Evolutionary conservation across 1,140 invertebrate species (phyloP), one percentile per base, ranked within the genome.

Genomic region (Cyclina sinensis): DNA sequence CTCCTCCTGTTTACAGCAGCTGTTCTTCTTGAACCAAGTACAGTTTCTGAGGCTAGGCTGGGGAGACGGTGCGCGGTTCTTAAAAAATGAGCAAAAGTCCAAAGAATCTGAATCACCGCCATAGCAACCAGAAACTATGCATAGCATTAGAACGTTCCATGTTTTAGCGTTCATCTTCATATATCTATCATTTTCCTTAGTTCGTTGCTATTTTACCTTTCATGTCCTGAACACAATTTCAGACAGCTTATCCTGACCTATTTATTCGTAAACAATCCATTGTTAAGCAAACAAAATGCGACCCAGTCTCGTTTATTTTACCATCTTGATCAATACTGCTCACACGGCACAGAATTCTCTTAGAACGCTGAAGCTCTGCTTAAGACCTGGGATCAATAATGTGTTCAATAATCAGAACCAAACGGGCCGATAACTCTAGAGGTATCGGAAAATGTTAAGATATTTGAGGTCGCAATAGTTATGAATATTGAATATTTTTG

Each of bases 71-170:
- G 95, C 95, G 32, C 95, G 87, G 90, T 96, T 96, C 86, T 93
- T 93, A 89, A 95, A 96, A 89, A 96, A 96, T 7, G 95, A 93
- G 90, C 95, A 96, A 84, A 93, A 95, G 65, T 93, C 88, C 54
- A 90, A 21, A 7, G 65, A 46, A 27, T 87, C 32, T 12, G 11
- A 12, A n/a, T 82, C 46, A 30, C 18, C 16, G 35, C 74, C 74
- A 54, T 54, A 5, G 46, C 37, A 54, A 27, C 7, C 46, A 54
- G 43, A 74, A 32, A 57, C 12, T 2, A 37, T 32, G 24, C 74
- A 78, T 7, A 32, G 12, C 46, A 78, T 7, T 35, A 48, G 24
- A 57, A 37, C 27, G 18, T 37, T 21, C 43, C 74, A 54, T 30
- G 35, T 14, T 32, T 51, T 4, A 9, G 30, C 9, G 54, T 27